Percentiles rank a stretch among this genome's conserved stretches.
Evolutionary conservation across 2,113 vertebrate species (phyloP).

Genomic region (Lucifuga dentata): DNA sequence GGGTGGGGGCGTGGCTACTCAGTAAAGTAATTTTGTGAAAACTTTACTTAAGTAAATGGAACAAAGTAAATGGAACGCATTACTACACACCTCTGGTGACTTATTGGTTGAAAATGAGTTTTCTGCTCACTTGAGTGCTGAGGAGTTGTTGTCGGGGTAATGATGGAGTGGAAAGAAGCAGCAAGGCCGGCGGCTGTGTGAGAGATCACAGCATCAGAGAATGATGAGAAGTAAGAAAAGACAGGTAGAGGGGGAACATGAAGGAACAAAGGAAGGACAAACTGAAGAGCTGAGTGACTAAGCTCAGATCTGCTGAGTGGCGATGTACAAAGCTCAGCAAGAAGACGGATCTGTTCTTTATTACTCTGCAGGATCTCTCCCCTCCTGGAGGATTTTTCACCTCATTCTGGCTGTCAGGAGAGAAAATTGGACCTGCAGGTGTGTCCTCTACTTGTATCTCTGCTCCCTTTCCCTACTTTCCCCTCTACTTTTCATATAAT

Average conservation of each 20-base stretch:
- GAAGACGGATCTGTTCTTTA: slow-evolving; percentile 58
- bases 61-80: too few species aligned
- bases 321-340: slow-evolving; percentile 25
- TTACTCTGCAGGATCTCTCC: slow-evolving; percentile 55
- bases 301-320: slow-evolving; percentile 52
- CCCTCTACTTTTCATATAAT: slow-evolving; percentile 21
- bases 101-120: slow-evolving; percentile 60
- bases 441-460: slow-evolving; percentile 44
- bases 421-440: slow-evolving; percentile 65
- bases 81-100: too few species aligned
- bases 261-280: slow-evolving; percentile 61
- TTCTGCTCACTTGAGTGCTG: slow-evolving; percentile 40
- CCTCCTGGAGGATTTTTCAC: slow-evolving; percentile 63
- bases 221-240: slow-evolving; percentile 40
- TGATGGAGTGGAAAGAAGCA: neutral
- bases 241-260: slow-evolving; percentile 46
- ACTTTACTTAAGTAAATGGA: too few species aligned
- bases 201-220: slow-evolving; percentile 26
- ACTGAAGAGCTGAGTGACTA: slow-evolving; percentile 24
- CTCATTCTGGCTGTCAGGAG: slow-evolving; percentile 67
- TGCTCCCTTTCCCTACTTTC: slow-evolving; percentile 10
- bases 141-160: slow-evolving; percentile 45
- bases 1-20: too few species aligned
- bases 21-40: too few species aligned
- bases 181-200: slow-evolving; percentile 7